These are phyloP conservation scores for Rhadina sibilatrix DNA, from an alignment of 2,113 vertebrate species.

Conservation along the genomic window DNA sequence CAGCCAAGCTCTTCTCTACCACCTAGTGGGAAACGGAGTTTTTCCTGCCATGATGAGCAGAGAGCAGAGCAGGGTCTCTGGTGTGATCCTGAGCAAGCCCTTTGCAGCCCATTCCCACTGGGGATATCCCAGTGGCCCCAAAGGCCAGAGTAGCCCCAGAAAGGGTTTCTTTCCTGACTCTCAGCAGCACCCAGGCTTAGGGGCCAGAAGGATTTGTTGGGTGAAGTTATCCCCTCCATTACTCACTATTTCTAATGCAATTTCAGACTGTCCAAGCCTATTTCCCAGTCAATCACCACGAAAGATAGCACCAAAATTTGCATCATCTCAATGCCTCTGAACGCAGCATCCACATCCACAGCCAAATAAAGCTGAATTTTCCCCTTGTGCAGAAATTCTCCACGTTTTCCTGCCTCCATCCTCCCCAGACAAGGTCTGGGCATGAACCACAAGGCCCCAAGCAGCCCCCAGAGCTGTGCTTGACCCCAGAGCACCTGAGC, in stretches of 20 bases:
- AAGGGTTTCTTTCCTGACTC: not conserved
- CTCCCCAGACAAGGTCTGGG: not conserved
- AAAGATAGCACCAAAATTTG: not conserved
- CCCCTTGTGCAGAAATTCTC: not conserved
- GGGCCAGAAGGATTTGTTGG: not conserved
- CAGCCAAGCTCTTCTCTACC: conserved; percentile 53
- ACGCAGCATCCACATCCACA: not conserved
- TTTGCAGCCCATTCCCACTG: not conserved
- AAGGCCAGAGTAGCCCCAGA: not conserved
- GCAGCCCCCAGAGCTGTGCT: not conserved
- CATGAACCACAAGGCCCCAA: accelerated
- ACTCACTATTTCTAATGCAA: not conserved
- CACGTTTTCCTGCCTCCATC: not conserved
- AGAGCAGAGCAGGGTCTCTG: accelerated
- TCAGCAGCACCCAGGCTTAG: not conserved
- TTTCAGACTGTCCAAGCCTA: not conserved
- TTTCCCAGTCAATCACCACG: not conserved
- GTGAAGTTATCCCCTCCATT: not conserved
- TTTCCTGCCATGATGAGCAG: not conserved
- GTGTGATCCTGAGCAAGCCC: not conserved
- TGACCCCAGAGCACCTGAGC: not conserved
- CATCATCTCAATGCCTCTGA: not conserved
- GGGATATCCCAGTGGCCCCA: not conserved
- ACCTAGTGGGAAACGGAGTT: conserved; percentile 39
- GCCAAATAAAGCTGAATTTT: not conserved